Percentiles rank a stretch among this genome's conserved stretches.
These are phyloP conservation scores for Melanotus villosus DNA, from an alignment of 2,888 invertebrate genomes.

Conservation along the genomic window DNA sequence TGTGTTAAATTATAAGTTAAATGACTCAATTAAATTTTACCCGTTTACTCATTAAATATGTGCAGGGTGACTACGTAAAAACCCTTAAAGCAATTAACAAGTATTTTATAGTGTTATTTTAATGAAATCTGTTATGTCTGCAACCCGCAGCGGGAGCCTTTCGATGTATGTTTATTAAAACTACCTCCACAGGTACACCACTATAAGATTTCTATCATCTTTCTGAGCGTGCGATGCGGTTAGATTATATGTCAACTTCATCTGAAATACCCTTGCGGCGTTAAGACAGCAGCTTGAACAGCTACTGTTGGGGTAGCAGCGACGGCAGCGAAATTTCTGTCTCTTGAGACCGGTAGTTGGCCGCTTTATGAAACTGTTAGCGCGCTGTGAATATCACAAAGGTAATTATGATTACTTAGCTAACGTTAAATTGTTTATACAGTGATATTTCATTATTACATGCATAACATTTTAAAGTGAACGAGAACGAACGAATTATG, in stretches of 20 bases:
- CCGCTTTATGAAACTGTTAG: constrained; percentile 47
- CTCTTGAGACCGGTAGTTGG: constrained; percentile 42
- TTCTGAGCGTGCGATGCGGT: not conserved
- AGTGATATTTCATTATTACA: constrained; percentile 24
- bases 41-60: too few species aligned
- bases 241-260: constrained; percentile 34
- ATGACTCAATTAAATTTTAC: not conserved
- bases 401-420: constrained; percentile 53
- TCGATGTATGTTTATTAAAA: too few species aligned
- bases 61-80: too few species aligned
- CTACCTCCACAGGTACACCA: constrained; percentile 10
- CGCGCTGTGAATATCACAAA: constrained; percentile 52
- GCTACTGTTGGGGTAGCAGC: constrained; percentile 31
- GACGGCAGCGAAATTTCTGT: constrained; percentile 43
- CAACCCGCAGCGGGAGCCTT: too few species aligned
- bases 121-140: too few species aligned
- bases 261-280: constrained; percentile 45
- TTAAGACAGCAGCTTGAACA: constrained; percentile 48
- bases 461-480: not conserved
- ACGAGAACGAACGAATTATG: not conserved
- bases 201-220: not conserved
- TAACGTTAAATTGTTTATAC: constrained; percentile 46
- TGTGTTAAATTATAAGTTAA: not conserved
- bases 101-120: too few species aligned
- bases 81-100: too few species aligned